phyloP scores from a whole-genome alignment of 2,797 vertebrate species.

The Sebastes nivosus region DNA sequence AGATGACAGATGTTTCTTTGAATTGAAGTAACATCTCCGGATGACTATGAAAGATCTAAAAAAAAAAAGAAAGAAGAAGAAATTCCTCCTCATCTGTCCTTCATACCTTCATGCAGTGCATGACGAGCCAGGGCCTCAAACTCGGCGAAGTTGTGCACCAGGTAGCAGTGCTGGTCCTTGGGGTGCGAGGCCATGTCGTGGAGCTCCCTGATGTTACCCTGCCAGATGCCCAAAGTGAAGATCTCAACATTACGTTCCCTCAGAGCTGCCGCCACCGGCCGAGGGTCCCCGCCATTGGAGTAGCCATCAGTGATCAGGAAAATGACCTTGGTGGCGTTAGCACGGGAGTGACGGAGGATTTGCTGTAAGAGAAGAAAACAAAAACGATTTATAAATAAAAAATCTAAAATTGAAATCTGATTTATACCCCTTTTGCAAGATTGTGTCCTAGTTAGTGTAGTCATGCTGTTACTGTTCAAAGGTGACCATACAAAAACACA shows the following conservation, averaged over 20 bases:
- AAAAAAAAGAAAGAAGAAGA: not conserved
- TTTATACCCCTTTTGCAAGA: not conserved
- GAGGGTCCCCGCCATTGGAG: conserved; percentile 96
- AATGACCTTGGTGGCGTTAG: conserved; percentile 92
- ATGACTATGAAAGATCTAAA: not conserved
- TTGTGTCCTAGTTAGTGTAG: not conserved
- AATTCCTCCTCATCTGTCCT: not conserved
- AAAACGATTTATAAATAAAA: not conserved
- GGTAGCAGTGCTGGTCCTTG: conserved; percentile 96
- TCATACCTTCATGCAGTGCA: conserved; percentile 94
- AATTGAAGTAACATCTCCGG: not conserved
- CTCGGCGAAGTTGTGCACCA: conserved; percentile 96
- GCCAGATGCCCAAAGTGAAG: conserved; percentile 98
- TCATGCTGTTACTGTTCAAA: conserved; percentile 21
- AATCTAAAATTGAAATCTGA: not conserved
- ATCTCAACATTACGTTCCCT: conserved; percentile 94
- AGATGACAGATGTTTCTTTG: conserved; percentile 1
- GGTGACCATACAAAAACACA: conserved; percentile 28
- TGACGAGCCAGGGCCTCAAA: conserved; percentile 95
- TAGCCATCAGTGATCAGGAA: conserved; percentile 98
- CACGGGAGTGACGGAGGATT: conserved; percentile 92
- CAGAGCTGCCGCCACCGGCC: conserved; percentile 90
- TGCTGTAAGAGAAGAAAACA: conserved; percentile 80
- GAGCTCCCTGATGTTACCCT: conserved; percentile 95
- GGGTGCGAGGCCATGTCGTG: conserved; percentile 97